Conservation (phyloP, 2,113 vertebrate species). For the Calidris pugnax region DNA sequence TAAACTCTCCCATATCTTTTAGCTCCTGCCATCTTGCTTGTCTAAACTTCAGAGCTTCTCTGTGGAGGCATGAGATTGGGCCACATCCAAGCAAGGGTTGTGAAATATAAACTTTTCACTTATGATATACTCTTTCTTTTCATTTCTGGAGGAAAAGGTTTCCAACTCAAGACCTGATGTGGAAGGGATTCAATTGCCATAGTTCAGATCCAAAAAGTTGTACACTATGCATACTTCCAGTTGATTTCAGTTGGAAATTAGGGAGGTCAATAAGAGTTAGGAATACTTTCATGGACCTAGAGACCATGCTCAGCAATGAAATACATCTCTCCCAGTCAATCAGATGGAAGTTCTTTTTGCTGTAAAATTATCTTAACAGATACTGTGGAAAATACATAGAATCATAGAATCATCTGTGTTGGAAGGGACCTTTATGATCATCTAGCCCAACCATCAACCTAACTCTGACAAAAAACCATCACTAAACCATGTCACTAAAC, state of each 20-base stretch:
- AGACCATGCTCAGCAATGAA: neutral
- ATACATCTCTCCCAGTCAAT: neutral
- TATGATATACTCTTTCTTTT: neutral
- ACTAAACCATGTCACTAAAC: no score
- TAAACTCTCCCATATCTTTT: neutral
- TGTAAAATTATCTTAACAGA: neutral
- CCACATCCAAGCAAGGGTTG: neutral
- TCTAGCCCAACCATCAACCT: no score
- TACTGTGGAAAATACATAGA: neutral
- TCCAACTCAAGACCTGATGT: neutral
- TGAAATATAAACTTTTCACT: neutral
- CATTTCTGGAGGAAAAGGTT: neutral
- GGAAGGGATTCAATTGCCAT: neutral
- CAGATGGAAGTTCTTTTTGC: neutral
- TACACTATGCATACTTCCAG: neutral
- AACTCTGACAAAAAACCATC: no score
- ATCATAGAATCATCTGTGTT: no score
- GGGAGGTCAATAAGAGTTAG: neutral
- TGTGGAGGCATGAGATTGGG: neutral
- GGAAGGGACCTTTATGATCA: no score
- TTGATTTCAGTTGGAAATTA: neutral
- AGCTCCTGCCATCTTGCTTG: neutral
- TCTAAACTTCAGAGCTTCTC: neutral
- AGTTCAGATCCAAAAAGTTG: neutral
- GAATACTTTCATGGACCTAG: neutral